Evolutionary conservation across 2,797 vertebrate genomes (phyloP), one percentile per base, ranked within the genome.

Genomic region (Melanotaenia trifasciata): DNA sequence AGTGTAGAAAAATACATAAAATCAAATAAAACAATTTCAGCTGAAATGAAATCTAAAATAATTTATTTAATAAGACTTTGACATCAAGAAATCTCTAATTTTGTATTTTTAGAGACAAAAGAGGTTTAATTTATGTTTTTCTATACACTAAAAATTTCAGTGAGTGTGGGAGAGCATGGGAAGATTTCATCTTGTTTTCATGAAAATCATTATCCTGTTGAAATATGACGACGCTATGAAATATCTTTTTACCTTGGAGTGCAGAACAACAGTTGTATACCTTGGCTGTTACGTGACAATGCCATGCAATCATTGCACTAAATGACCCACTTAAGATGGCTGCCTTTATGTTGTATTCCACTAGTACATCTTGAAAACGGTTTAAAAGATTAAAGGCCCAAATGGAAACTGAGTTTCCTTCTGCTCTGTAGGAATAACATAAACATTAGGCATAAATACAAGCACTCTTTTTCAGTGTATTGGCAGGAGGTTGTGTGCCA

Each of bases 151-250:
- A 4, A 10, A 53, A 22, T 30, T 53, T 63, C 10, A 30, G 16
- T 3, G 51, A 24, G 20, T 32, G 12, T 38, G 18, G 0, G 47
- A 61, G 45, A 54, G 24, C n/a, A 38, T 3, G 64, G 50, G 64
- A 40, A 36, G 43, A 47, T 33, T 58, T 69, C 38, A 43, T 56
- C 51, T n/a, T 18, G 16, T 70, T 35, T 57, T 81, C 61, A 35
- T 69, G 35, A 71, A 68, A 32, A 53, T 10, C 47, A 3, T 62
- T 77, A 76, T 76, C 12, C 14, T 36, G 33, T 10, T 54, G 47
- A 77, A 70, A 64, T 70, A 61, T 53, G 64, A 33, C 35, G 22
- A 4, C 57, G 33, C 32, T 38, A 10, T 45, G 43, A 79, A 67
- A 8, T 2, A 35, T 35, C 53, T 38, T 73, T 72, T 58, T 68